Base-by-base conservation (phyloP, 30 jellyfish, hydroid and myxozoan species). In the Catostylus mosaicus region DNA sequence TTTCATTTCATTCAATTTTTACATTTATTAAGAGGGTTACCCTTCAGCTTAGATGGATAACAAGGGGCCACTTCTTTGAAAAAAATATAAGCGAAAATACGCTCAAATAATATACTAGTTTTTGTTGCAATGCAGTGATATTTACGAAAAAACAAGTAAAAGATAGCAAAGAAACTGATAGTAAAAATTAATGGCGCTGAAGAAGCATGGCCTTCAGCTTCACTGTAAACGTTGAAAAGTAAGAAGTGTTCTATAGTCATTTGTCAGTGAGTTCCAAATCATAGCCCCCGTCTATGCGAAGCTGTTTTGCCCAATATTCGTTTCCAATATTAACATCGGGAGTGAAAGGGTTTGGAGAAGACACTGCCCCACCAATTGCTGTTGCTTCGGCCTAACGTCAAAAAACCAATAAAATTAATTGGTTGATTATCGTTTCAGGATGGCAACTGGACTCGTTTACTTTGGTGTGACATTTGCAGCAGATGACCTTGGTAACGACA, bases 381-480 rank as follows among this genome's bases (percentile, higher is more conserved):
- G n/a, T n/a, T n/a, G n/a, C n/a, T n/a, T n/a, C n/a, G n/a, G n/a
- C n/a, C n/a, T n/a, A n/a, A n/a, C n/a, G n/a, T n/a, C 63, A 27
- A 6, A 27, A 16, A 50, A 50, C 27, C 63, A 10, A 10, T 5
- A 0, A 16, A 50, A 3, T 50, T 0, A 3, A 10, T 0, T 0
- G 16, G 16, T 43, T 0, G 54, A 6, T 9, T 43, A 2, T 59
- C 71, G 24, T 59, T 31, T 23, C 43, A 77, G 88, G 88, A 11
- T 79, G 56, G 92, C 70, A 0, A 61, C 73, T 69, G 89, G 82
- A 3, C 60, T 77, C 37, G 96, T 71, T 6, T 88, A 78, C 67
- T 88, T 35, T 32, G 96, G 96, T 10, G 63, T 88, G 16, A 47
- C 96, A 20, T 73, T 78, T 26, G 88, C 96, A 1, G 88, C 96